Conservation (phyloP, 2,113 vertebrate genomes). For the Pteronura brasiliensis region DNA sequence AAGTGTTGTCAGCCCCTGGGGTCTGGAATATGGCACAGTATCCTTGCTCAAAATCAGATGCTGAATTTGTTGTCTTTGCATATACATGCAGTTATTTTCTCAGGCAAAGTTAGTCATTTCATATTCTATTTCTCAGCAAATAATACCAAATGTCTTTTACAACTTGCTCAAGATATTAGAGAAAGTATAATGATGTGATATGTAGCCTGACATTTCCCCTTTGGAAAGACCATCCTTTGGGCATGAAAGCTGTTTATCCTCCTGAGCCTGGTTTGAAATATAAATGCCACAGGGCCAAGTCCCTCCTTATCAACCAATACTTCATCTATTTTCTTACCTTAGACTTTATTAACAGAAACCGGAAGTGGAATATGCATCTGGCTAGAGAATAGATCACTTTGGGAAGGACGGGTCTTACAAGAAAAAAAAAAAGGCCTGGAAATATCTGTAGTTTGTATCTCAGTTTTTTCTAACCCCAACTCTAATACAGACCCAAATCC, state of each 20-base stretch:
- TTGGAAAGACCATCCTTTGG: slow-evolving; percentile 12
- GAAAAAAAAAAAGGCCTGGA: not conserved
- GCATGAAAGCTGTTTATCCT: slow-evolving; percentile 10
- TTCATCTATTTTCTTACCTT: not conserved
- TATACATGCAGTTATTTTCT: not conserved
- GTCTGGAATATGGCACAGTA: not conserved
- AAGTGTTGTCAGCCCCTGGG: not conserved
- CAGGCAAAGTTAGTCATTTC: not conserved
- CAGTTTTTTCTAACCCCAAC: not conserved
- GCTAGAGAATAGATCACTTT: not conserved
- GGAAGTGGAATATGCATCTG: not conserved
- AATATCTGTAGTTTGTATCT: not conserved
- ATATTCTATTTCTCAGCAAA: not conserved
- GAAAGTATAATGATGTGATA: not conserved
- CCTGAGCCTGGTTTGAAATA: slow-evolving; percentile 35
- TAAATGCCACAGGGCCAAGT: not conserved
- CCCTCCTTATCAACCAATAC: not conserved
- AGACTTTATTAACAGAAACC: not conserved
- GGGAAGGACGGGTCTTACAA: not conserved
- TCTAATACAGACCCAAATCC: not conserved
- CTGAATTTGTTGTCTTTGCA: not conserved
- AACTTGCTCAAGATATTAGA: not conserved
- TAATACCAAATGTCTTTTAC: not conserved
- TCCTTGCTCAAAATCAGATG: not conserved
- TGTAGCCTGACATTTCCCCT: slow-evolving; percentile 23